Base-by-base conservation (phyloP, 1,140 invertebrate species). In the Medauroidea extradentata region DNA sequence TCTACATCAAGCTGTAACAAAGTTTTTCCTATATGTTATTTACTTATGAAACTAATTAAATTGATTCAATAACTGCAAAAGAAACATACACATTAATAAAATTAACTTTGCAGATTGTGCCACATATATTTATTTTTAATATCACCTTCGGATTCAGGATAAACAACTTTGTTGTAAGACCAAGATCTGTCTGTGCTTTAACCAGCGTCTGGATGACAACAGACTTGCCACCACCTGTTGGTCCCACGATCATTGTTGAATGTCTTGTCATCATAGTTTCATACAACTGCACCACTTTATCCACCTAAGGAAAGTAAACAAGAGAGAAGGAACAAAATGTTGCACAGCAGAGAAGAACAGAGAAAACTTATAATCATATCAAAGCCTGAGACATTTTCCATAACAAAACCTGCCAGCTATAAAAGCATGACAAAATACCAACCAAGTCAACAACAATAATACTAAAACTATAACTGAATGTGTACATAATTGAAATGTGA, bases 231-330 rank as follows among this genome's bases (percentile, higher is more conserved):
- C 91, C 91, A 44, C 92, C 91, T 21, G 93, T 94, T 19, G 92
- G 92, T 1, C 93, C 94, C 8, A 96, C 89, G 34, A 96, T 68
- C 91, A 96, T 96, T 9, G 87, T 88, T 21, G 90, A 92, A 73
- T 96, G 92, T 42, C 91, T 82, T 1, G 90, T 94, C 87, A 91
- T 90, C 91, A 96, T 94, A 2, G 91, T 93, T 75, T 96, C 91
- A 69, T 94, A 94, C 67, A 95, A 68, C 75, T 96, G 93, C 27
- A 94, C 83, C 16, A 95, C 83, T 83, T 93, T 93, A 69, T 93
- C 89, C 44, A 90, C 82, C 89, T 92, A 62, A 7, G 13, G 11
- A 62, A 62, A 61, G 48, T 57, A 62, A 49, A 64, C 58, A 24
- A 63, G n/a, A 27, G 16, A 49, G 50, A 27, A 51, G 38, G 16